Evolutionary conservation across 2,113 vertebrate species (phyloP).

Genomic region (Furnarius figulus): DNA sequence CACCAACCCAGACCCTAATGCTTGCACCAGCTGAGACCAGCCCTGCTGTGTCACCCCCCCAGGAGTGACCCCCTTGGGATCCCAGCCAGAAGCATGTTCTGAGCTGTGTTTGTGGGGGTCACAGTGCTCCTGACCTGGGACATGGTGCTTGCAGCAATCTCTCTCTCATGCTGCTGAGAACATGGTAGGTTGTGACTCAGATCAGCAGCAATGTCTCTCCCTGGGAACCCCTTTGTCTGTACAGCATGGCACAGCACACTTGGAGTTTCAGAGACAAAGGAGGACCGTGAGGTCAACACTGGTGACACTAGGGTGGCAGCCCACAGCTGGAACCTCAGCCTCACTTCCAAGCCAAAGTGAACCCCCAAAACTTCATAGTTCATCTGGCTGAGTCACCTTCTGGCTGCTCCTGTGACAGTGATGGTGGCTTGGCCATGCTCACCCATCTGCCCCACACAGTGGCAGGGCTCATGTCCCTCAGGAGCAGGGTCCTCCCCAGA

Average conservation of each 20-base stretch:
- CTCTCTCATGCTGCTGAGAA: neutral
- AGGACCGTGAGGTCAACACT: neutral
- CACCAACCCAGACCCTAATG: neutral
- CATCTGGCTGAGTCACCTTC: neutral
- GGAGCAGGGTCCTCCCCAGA: neutral
- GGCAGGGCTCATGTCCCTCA: neutral
- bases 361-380: neutral
- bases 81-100: neutral
- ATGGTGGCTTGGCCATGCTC: neutral
- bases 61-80: neutral
- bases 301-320: neutral
- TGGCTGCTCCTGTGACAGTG: neutral
- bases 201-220: neutral
- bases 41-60: neutral
- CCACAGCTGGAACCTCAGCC: neutral
- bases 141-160: rapidly evolving
- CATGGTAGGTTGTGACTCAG: neutral
- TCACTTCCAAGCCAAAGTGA: neutral
- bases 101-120: neutral
- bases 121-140: rapidly evolving
- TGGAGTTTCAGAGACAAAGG: neutral
- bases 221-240: too few species aligned
- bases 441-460: neutral
- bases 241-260: neutral
- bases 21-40: rapidly evolving